Evolutionary conservation across 2,797 vertebrate genomes (phyloP), one percentile per base, ranked within the genome.

Genomic region (Pseudochirops corinnae): DNA sequence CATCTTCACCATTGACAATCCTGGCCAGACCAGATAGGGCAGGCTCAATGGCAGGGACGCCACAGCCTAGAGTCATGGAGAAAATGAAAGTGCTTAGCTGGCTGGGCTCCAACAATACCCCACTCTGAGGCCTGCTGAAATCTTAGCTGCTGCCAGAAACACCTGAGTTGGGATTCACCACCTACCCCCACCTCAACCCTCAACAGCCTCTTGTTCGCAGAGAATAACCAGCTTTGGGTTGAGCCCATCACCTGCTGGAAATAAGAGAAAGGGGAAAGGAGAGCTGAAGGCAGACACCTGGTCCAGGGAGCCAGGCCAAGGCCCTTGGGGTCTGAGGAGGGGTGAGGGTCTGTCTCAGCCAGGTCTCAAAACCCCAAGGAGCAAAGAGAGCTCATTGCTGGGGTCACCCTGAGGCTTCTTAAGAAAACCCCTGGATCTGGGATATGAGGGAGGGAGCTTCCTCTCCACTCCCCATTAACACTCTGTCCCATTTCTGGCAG

Each of bases 1-100:
- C 99, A 0, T 98, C 99, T 97, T 99, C 98, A 7, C 99, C 99
- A 5, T 99, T 99, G 33, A 99, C 99, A 52, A 99, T 99, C 97
- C 98, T 99, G 97, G 95, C 98, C 97, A 99, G 98, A 96, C 99
- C 99, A 0, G 91, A 98, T 94, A 99, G 96, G 93, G 99, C 95
- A 0, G 99, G 99, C 0, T 95, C 50, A 96, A 99, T 99, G 55
- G 99, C 0, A 1, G 99, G 99, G 55, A 98, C 96, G 52, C 99
- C 99, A 90, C 99, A 99, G n/a, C 98, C 99, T 99, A 97, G 0
- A 3, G 5, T 1, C 14, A n/a, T 31, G 7, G 31, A 31, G 12
- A 2, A 5, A n/a, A n/a, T 33, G 4, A 29, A 52, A 24, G 90
- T 16, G 7, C 14, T 39, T 74, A 82, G 67, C 28, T 18, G 91